Evolutionary conservation across 2,797 vertebrate genomes (phyloP).

Genomic region (Acrocephalus scirpaceus): DNA sequence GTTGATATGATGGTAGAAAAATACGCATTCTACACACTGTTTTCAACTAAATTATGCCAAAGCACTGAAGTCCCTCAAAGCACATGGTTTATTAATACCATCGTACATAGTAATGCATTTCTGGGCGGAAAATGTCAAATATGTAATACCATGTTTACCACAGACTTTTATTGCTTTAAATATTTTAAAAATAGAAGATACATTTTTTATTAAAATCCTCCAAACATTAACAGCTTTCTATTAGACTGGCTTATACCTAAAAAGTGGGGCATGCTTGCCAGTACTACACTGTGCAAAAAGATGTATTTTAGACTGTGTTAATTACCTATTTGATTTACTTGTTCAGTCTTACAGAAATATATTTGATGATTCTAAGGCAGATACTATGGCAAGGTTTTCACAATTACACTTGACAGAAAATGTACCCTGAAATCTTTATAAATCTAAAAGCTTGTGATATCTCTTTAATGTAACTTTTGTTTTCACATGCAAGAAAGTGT

Average conservation of each 20-base stretch:
- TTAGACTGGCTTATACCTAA: slow-evolving; percentile 28
- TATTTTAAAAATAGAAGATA: slow-evolving; percentile 70
- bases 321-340: slow-evolving; percentile 31
- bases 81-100: slow-evolving; percentile 78
- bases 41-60: slow-evolving; percentile 72
- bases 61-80: slow-evolving; percentile 68
- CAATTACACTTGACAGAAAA: slow-evolving; percentile 19
- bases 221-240: slow-evolving; percentile 63
- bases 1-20: slow-evolving; percentile 55
- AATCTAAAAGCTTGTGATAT: background rate
- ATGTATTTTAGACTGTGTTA: slow-evolving; percentile 10
- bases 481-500: slow-evolving; percentile 5
- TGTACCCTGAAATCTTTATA: background rate
- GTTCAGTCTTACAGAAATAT: background rate
- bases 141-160: slow-evolving; percentile 71
- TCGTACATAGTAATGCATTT: slow-evolving; percentile 70
- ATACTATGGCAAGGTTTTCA: slow-evolving; percentile 5
- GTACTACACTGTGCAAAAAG: slow-evolving; percentile 3
- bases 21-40: slow-evolving; percentile 45
- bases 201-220: slow-evolving; percentile 56
- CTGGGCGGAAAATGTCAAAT: slow-evolving; percentile 72
- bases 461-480: slow-evolving; percentile 65
- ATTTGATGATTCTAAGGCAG: slow-evolving; percentile 18
- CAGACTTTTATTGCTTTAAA: slow-evolving; percentile 64
- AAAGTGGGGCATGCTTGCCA: slow-evolving; percentile 35